Base-by-base conservation (phyloP, 64 coral and sea anemone genomes). In the Montipora foliosa region DNA sequence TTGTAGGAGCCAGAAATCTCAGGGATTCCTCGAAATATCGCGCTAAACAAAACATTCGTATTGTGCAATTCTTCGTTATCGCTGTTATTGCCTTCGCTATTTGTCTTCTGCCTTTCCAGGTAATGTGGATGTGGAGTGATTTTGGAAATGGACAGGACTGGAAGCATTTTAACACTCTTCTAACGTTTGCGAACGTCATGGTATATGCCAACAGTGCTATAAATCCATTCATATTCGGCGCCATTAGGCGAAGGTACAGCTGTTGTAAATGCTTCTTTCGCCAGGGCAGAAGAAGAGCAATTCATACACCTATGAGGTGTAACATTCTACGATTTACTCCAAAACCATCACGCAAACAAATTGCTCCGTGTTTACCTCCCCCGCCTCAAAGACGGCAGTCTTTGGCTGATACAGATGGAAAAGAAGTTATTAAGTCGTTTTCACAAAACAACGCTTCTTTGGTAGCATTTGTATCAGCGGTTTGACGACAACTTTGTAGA, bases 211-310 rank as follows among this genome's bases (percentile, higher is more conserved):
- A 95, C 21, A 95, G 94, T 44, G 88, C 80, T n/a, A 78, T 91
- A 2, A 87, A 95, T 79, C 94, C 94, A 0, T 95, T 87, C n/a
- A 95, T 95, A 50, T 95, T 95, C 44, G 89, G 94, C 3, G 79
- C 90, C 15, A 57, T 92, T 20, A 75, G 90, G 0, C 62, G 82
- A 6, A 86, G 17, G 47, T 86, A 70, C 82, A 86, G n/a, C 17
- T 71, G 16, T 50, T 86, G 62, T 37, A 72, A n/a, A 0, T 49
- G 82, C 66, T 4, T 86, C 71, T 24, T 15, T 49, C 82, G 14
- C 15, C 44, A 9, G 8, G 4, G 4, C 5, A 20, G 13, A 16
- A 70, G 24, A 86, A 2, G 17, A 20, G 6, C 16, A 4, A 4
- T 1, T 17, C 21, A 19, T 19, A 22, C 8, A 84, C 25, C 58